Evolutionary conservation across 2,888 invertebrate genomes (phyloP), one percentile per base, ranked within the genome.

Genomic region (Parapristionchus giblindavisi): DNA sequence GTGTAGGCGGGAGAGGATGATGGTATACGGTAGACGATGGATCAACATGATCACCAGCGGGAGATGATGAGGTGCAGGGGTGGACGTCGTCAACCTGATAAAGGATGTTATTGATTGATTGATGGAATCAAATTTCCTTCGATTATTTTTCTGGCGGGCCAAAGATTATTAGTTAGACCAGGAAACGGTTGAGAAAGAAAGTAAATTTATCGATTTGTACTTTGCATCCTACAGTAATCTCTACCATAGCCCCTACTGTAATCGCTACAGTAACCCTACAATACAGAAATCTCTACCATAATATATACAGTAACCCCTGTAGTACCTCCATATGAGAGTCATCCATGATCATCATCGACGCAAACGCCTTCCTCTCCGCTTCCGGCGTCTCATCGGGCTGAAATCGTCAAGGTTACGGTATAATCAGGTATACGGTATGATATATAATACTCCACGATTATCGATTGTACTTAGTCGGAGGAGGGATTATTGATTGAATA

Each of bases 331-430:
- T 71, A 24, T 56, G 56, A n/a, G n/a, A n/a, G 8, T 36, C 56
- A 14, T 71, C 70, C 21, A 56, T 56, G 48, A 71, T 71, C 27
- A 32, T 29, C 70, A 71, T 71, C 40, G 70, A 36, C 6, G 70
- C 70, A 34, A 71, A 71, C 3, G 70, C 70, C 56, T 71, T 71
- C 14, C 70, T 52, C 56, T 71, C 70, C 11, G 54, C 40, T 40
- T 71, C 70, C 27, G 70, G 70, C 29, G 70, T 71, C 54, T 71
- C 70, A 0, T 56, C 70, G 11, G 70, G 70, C 70, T 71, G 70
- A 1, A 68, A 68, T 29, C 58, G 0, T 17, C 14, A 17, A n/a
- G 34, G 17, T n/a, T 58, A 58, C 58, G 14, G 58, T 58, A 58
- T 14, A 17, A 14, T 6, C 34, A 5, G n/a, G 1, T 4, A 36